Conservation (phyloP, 1,140 invertebrate genomes). For the Drosophila takahashii region DNA sequence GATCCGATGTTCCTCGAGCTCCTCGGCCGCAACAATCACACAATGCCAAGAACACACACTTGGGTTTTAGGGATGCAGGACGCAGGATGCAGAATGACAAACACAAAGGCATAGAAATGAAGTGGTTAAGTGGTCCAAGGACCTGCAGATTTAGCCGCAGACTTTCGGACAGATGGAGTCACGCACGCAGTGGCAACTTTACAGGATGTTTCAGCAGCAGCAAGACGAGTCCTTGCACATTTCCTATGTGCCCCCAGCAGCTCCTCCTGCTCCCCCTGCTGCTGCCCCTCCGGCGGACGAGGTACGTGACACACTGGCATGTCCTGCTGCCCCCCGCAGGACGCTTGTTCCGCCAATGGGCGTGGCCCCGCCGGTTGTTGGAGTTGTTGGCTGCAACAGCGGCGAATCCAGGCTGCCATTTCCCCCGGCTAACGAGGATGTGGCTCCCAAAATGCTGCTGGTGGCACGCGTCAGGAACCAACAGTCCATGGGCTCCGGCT, state of each 20-base stretch:
- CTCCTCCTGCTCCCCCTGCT: not conserved
- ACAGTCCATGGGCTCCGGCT: conserved; percentile 97
- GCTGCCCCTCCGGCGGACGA: conserved; percentile 40
- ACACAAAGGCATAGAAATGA: conserved; percentile 71
- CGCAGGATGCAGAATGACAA: conserved; percentile 53
- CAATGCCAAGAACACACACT: conserved; percentile 26
- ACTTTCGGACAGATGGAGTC: conserved; percentile 50
- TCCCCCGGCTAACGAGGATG: conserved; percentile 25
- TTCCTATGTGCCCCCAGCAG: conserved; percentile 68
- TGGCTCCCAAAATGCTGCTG: conserved; percentile 32
- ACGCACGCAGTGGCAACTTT: conserved; percentile 54
- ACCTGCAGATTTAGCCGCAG: conserved; percentile 35
- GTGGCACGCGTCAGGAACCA: conserved; percentile 92
- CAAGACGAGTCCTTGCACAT: conserved; percentile 66
- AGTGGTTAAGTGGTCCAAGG: conserved; percentile 74
- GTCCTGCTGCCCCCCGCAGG: conserved; percentile 44
- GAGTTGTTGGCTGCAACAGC: conserved; percentile 66
- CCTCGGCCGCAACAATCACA: conserved; percentile 51
- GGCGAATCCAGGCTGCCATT: conserved; percentile 76
- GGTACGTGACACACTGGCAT: conserved; percentile 70
- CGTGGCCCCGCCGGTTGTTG: conserved; percentile 36
- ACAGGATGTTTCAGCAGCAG: conserved; percentile 80
- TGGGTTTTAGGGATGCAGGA: conserved; percentile 4
- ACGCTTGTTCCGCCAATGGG: conserved; percentile 11
- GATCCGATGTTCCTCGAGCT: conserved; percentile 43